Conservation (phyloP, 2,888 invertebrate genomes). For the Odontothrips loti region DNA sequence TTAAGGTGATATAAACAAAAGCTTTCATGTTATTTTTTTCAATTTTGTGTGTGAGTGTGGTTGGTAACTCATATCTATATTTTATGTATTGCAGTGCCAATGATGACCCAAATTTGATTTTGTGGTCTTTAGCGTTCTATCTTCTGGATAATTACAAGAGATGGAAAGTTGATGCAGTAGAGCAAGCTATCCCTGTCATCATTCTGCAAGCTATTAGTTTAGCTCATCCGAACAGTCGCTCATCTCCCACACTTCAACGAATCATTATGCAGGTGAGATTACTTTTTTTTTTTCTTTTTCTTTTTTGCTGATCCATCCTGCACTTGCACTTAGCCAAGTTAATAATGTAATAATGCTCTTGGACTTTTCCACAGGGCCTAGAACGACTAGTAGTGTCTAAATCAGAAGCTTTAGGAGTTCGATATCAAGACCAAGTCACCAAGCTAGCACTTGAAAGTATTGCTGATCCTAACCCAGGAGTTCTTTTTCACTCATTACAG, state of each 20-base stretch:
- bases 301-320: neutral
- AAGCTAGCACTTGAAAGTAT: conserved; percentile 65
- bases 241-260: conserved; percentile 49
- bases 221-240: conserved; percentile 48
- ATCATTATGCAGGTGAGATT: conserved; percentile 52
- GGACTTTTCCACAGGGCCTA: conserved; percentile 54
- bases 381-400: conserved; percentile 63
- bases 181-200: conserved; percentile 48
- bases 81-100: conserved; percentile 40
- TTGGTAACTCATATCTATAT: conserved; percentile 31
- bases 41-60: conserved; percentile 44
- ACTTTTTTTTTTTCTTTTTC: neutral
- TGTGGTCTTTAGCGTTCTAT: conserved; percentile 73
- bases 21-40: conserved; percentile 34
- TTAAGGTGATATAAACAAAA: neutral
- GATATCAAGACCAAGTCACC: conserved; percentile 60
- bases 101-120: conserved; percentile 62
- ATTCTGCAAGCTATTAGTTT: conserved; percentile 56
- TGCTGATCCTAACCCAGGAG: conserved; percentile 63
- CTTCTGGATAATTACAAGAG: conserved; percentile 66
- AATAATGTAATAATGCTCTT: conserved; percentile 30
- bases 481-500: conserved; percentile 67
- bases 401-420: conserved; percentile 47
- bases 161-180: conserved; percentile 44
- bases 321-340: neutral